Evolutionary conservation across 2,888 invertebrate genomes (phyloP).

Genomic region (Amphipoea oculea): DNA sequence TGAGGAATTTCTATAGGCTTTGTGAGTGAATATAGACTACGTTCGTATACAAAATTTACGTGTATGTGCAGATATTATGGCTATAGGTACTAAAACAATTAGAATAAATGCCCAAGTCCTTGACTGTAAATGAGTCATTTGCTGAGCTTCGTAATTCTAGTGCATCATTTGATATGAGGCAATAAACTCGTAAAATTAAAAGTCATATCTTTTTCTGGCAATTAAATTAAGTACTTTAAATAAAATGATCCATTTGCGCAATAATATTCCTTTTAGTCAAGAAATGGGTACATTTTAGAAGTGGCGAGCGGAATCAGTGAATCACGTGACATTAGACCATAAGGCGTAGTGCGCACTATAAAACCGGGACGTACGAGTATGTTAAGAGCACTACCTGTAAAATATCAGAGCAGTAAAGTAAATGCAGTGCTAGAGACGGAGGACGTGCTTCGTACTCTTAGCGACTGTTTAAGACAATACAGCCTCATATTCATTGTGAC

Average conservation of each 20-base stretch:
- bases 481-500: slow-evolving; percentile 66
- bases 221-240: slow-evolving; percentile 23
- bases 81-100: slow-evolving; percentile 11
- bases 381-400: slow-evolving; percentile 90
- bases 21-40: slow-evolving; percentile 70
- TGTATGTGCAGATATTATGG: slow-evolving; percentile 4
- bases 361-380: slow-evolving; percentile 84
- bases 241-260: slow-evolving; percentile 25
- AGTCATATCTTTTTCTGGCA: slow-evolving; percentile 11
- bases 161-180: slow-evolving; percentile 2
- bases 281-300: slow-evolving; percentile 53
- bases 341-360: slow-evolving; percentile 88
- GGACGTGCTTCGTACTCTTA: slow-evolving; percentile 81
- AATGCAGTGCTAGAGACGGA: slow-evolving; percentile 85
- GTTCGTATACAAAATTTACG: slow-evolving; percentile 36
- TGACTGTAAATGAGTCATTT: slow-evolving; percentile 8
- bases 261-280: slow-evolving; percentile 51
- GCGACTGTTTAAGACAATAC: slow-evolving; percentile 72
- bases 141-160: neutral
- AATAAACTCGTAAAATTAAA: slow-evolving; percentile 33
- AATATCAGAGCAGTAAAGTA: slow-evolving; percentile 90
- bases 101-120: neutral
- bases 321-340: slow-evolving; percentile 88
- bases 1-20: slow-evolving; percentile 75
- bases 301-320: slow-evolving; percentile 75